Evolutionary conservation across 2,113 vertebrate species (phyloP).

Genomic region (Nansenia antarctica): DNA sequence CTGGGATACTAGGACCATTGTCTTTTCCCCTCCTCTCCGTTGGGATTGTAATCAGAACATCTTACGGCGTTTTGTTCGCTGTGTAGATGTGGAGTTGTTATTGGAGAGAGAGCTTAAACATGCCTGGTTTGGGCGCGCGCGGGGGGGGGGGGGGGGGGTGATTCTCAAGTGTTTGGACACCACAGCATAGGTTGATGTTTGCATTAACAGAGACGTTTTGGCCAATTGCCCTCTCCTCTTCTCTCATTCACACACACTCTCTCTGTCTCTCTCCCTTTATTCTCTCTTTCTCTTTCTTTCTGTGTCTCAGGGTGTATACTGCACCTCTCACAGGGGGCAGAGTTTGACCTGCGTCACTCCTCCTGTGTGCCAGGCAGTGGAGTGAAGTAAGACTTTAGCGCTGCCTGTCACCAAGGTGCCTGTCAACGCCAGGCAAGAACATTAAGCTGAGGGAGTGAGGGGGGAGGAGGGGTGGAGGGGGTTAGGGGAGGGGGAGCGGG

Average conservation of each 20-base stretch:
- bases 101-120: background rate
- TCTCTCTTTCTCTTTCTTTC: background rate
- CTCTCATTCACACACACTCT: too few relatives aligned
- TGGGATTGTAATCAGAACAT: conserved; percentile 14
- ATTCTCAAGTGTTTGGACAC: background rate
- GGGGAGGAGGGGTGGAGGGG: conserved; percentile 10
- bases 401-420: conserved; percentile 18
- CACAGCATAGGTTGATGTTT: too few relatives aligned
- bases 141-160: background rate
- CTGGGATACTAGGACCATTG: conserved; percentile 46
- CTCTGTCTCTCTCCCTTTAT: background rate
- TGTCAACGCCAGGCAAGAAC: conserved; percentile 16
- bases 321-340: background rate
- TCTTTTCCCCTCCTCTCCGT: conserved; percentile 34
- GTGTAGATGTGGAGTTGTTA: background rate
- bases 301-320: background rate
- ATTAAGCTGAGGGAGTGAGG: conserved; percentile 17
- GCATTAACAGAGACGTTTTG: background rate
- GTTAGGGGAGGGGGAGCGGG: background rate
- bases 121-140: background rate
- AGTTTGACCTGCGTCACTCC: conserved; percentile 1
- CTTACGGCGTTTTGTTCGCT: background rate
- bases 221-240: background rate
- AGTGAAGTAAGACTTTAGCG: conserved; percentile 23
- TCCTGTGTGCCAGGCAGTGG: conserved; percentile 9